These are phyloP conservation scores for Sphaerophoria taeniata DNA, from an alignment of 2,888 invertebrate genomes.

Conservation along the genomic window DNA sequence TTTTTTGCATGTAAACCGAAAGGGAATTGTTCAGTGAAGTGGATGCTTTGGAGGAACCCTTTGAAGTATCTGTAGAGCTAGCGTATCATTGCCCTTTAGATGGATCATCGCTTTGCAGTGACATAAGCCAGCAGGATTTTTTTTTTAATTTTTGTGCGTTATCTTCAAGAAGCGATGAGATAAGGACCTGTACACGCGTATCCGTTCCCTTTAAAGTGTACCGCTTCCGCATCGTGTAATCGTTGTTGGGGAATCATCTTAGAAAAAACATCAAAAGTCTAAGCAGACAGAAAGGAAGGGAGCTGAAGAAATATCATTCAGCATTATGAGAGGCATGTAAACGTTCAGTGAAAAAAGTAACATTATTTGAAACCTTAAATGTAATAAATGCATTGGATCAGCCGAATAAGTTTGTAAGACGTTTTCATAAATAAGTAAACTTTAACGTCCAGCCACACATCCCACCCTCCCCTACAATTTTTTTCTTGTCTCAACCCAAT, in stretches of 20 bases:
- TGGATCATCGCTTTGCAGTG: conserved; percentile 43
- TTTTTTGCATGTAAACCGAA: conserved; percentile 13
- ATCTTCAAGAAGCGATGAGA: conserved; percentile 51
- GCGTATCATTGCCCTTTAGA: conserved; percentile 69
- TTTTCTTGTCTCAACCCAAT: no score
- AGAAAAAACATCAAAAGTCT: conserved; percentile 42
- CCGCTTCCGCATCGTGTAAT: conserved; percentile 23
- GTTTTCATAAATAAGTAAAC: no score
- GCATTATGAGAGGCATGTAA: no score
- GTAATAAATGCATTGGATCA: no score
- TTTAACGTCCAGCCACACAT: no score
- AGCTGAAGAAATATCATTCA: neutral
- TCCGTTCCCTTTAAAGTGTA: conserved; percentile 29
- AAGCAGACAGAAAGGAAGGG: neutral
- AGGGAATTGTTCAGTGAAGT: conserved; percentile 66
- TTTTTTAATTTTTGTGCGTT: conserved; percentile 59
- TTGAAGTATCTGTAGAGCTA: conserved; percentile 59
- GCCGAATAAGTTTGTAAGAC: no score
- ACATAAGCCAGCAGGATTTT: conserved; percentile 15
- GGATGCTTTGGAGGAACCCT: conserved; percentile 54
- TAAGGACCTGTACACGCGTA: conserved; percentile 49
- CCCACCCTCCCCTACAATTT: no score
- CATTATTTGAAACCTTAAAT: no score
- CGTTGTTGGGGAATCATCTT: conserved; percentile 29
- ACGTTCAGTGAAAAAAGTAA: no score